Base-by-base conservation (phyloP, 2,888 invertebrate species). In the Panopea generosa region DNA sequence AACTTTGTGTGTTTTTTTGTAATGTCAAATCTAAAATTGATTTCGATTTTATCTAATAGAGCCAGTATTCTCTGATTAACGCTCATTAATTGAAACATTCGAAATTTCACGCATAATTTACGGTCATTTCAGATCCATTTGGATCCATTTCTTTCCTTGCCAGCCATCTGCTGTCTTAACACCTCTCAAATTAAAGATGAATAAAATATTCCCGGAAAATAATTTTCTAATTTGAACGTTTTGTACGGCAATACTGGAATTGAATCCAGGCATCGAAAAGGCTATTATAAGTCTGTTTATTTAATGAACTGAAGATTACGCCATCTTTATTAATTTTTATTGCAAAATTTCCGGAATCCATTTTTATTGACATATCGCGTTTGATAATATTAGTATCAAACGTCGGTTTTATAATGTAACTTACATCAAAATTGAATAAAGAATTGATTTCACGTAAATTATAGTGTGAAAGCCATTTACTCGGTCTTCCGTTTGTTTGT, bases 381-480 rank as follows among this genome's bases (percentile, higher is more conserved):
- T 33, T 33, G 11, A 33, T 33, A 33, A 24, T 68, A 47, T 68
- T 68, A 26, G 68, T 60, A 11, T 61, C 9, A 50, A 33, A 6
- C 14, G 14, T 27, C 3, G 33, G 7, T 7, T 59, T 40, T 53
- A 53, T 66, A 66, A 72, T 59, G 72, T 60, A 65, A 66, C 59
- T 66, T 66, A 66, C 66, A 72, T 66, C 38, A 53, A 65, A 60
- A 53, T 72, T 59, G 60, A 60, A 65, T 60, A 50, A 66, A 52
- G 16, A 53, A 66, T 72, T 57, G 72, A 72, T 72, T 66, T 60
- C 43, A 52, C 60, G 50, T 53, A 60, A 43, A 65, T 65, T 24
- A 33, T 33, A 29, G 47, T 60, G 61, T 61, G 55, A 66, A 73
- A 67, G 26, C 73, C 67, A 73, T 73, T 73, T 73, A 26, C 67